A percentile compares a stretch with the other conserved stretches of the same genome.
Conservation (phyloP, 1,140 invertebrate species). For the Drosophila bocki region DNA sequence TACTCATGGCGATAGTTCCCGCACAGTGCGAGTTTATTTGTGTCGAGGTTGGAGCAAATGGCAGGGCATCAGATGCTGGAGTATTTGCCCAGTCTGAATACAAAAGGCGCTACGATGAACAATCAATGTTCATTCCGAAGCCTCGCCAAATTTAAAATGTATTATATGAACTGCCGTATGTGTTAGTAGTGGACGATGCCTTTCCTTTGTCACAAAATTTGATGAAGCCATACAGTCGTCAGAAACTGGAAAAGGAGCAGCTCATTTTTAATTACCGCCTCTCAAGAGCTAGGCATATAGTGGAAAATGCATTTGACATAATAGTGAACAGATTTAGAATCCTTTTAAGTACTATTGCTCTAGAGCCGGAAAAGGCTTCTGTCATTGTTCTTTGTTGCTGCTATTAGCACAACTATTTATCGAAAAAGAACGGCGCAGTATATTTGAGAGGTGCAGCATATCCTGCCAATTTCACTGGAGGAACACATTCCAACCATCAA, state of each 20-base stretch:
- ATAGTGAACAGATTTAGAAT: not conserved
- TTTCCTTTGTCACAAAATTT: constrained; percentile 84
- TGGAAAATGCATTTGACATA: constrained; percentile 85
- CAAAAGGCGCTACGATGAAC: constrained; percentile 38
- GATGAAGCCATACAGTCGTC: constrained; percentile 85
- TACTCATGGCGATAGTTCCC: no score
- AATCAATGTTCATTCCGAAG: constrained; percentile 54
- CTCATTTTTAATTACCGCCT: constrained; percentile 82
- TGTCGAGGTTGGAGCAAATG: constrained; percentile 45
- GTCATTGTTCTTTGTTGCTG: not conserved
- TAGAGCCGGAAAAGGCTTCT: constrained; percentile 2
- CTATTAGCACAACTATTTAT: constrained; percentile 5
- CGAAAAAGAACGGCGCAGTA: no score
- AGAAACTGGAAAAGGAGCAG: constrained; percentile 49
- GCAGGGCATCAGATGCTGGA: constrained; percentile 84
- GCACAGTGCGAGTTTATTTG: not conserved
- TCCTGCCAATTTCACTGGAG: no score
- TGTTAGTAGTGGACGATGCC: constrained; percentile 86
- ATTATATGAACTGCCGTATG: constrained; percentile 66
- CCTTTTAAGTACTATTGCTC: not conserved
- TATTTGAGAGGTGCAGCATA: no score
- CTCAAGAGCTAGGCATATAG: constrained; percentile 66
- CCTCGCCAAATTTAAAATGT: constrained; percentile 54
- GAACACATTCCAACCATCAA: no score
- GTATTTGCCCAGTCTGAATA: constrained; percentile 68